Conservation (phyloP, 1,140 invertebrate species). For the Drosophila subobscura region DNA sequence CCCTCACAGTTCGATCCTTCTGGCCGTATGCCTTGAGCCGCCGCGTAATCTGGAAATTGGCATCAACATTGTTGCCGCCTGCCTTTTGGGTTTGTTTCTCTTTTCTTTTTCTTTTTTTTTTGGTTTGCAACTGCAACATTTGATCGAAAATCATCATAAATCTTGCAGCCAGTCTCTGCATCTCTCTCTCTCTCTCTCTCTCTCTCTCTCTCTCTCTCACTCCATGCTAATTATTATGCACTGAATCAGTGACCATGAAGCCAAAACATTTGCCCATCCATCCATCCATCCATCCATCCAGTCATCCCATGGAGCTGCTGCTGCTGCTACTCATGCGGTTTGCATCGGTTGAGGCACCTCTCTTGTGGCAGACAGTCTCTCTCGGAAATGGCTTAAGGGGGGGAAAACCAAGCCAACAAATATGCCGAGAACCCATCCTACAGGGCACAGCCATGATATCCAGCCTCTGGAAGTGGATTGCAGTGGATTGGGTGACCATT, state of each 20-base stretch:
- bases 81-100: neutral
- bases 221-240: slow-evolving; percentile 72
- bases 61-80: slow-evolving; percentile 25
- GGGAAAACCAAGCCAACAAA: too few species aligned
- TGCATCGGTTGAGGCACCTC: too few species aligned
- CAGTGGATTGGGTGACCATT: slow-evolving; percentile 8
- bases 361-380: too few species aligned
- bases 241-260: slow-evolving; percentile 77
- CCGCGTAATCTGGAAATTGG: slow-evolving; percentile 29
- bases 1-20: neutral
- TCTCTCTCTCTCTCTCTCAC: slow-evolving; percentile 7
- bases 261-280: slow-evolving; percentile 29
- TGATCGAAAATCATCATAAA: slow-evolving; percentile 65
- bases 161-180: slow-evolving; percentile 28
- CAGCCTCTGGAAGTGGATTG: slow-evolving; percentile 2
- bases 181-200: slow-evolving; percentile 10
- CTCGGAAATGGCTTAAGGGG: too few species aligned
- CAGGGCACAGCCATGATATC: neutral
- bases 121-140: slow-evolving; percentile 6
- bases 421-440: too few species aligned
- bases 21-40: too few species aligned
- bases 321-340: too few species aligned
- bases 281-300: slow-evolving; percentile 4
- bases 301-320: neutral
- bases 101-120: neutral